phyloP scores from a whole-genome alignment of 2,888 invertebrate genomes.

The Aromia moschata region DNA sequence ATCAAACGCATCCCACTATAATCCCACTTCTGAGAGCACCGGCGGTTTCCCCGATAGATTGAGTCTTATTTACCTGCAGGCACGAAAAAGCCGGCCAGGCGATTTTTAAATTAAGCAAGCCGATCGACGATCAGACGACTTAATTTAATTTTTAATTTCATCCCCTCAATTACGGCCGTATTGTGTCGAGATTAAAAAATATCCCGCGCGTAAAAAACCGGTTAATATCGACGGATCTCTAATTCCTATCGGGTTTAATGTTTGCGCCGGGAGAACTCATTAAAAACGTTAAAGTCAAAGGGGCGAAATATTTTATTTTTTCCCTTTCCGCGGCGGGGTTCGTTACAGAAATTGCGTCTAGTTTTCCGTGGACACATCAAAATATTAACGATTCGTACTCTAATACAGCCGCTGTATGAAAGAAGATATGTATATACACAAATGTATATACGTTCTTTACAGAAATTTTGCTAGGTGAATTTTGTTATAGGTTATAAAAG shows the following conservation, averaged over 20 bases:
- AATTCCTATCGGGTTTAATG: slow-evolving; percentile 25
- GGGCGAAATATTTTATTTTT: slow-evolving; percentile 19
- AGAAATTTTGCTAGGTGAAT: no score
- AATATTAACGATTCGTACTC: no score
- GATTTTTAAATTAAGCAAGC: slow-evolving; percentile 16
- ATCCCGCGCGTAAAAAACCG: slow-evolving; percentile 1
- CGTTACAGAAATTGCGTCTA: slow-evolving; percentile 18
- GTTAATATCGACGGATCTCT: slow-evolving; percentile 25
- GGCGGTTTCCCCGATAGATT: slow-evolving; percentile 4
- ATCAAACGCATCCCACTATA: no score
- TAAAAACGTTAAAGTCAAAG: slow-evolving; percentile 19
- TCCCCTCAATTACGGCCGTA: slow-evolving; percentile 15
- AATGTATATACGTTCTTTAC: no score
- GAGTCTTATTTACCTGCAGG: slow-evolving; percentile 3
- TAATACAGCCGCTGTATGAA: no score
- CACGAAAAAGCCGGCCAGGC: neutral
- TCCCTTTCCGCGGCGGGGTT: slow-evolving; percentile 1
- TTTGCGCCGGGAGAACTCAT: slow-evolving; percentile 20
- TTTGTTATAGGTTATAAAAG: no score
- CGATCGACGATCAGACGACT: slow-evolving; percentile 4
- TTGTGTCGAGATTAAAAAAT: slow-evolving; percentile 21
- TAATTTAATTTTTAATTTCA: slow-evolving; percentile 21
- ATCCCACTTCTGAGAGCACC: no score
- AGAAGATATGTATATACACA: no score
- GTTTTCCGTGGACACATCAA: no score